phyloP scores from a whole-genome alignment of 2,888 invertebrate genomes.

The Eupithecia tripunctaria region DNA sequence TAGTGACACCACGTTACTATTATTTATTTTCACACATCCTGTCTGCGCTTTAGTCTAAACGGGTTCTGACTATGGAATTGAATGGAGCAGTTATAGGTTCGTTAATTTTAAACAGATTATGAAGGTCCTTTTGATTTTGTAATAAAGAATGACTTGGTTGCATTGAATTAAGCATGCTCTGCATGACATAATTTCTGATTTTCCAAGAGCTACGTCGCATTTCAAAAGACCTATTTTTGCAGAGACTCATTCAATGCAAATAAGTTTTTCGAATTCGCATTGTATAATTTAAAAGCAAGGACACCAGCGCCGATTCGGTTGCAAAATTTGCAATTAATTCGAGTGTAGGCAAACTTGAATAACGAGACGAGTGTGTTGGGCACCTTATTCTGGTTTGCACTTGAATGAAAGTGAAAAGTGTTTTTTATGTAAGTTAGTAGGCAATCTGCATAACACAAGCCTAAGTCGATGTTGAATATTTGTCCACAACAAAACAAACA shows the following conservation, averaged over 20 bases:
- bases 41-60: too few relatives aligned
- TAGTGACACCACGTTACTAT: too few relatives aligned
- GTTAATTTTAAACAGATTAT: too few relatives aligned
- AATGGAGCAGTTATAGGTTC: too few relatives aligned
- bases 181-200: conserved; percentile 1
- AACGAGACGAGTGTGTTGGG: neutral
- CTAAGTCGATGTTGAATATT: too few relatives aligned
- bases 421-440: neutral
- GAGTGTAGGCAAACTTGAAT: conserved; percentile 55
- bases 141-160: too few relatives aligned
- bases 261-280: neutral
- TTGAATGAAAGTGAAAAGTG: neutral
- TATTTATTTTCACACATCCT: too few relatives aligned
- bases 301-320: conserved; percentile 17
- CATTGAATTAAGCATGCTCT: too few relatives aligned
- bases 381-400: neutral
- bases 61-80: too few relatives aligned
- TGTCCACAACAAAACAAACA: too few relatives aligned
- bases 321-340: conserved; percentile 41
- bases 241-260: conserved; percentile 8
- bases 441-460: too few relatives aligned
- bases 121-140: too few relatives aligned
- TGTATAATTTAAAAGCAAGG: conserved; percentile 21
- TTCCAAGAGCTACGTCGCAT: neutral
- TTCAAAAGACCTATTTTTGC: neutral